phyloP scores from a whole-genome alignment of 2,797 vertebrate genomes.

The Coilia nasus region DNA sequence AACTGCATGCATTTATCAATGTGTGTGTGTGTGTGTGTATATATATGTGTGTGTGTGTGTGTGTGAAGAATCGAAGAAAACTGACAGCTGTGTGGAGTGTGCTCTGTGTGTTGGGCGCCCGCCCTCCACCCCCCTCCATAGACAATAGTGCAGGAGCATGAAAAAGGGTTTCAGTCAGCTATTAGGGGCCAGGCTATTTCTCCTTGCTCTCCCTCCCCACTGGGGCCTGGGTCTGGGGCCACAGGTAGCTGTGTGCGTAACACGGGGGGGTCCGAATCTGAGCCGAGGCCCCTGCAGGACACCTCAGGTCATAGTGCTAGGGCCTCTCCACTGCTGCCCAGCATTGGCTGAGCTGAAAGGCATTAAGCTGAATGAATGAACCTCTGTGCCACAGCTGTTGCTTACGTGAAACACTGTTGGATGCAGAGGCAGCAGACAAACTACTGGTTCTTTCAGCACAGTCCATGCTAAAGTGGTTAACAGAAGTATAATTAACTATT shows the following conservation, averaged over 20 bases:
- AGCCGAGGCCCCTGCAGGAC: not conserved
- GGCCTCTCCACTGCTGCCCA: not conserved
- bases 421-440: not conserved
- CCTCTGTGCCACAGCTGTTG: not conserved
- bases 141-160: slow-evolving; percentile 99
- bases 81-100: slow-evolving; percentile 30
- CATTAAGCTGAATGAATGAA: not conserved
- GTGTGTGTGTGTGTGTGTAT: not conserved
- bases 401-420: not conserved
- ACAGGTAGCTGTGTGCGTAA: not conserved
- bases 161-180: slow-evolving; percentile 61
- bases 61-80: not conserved
- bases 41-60: not conserved
- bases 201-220: slow-evolving; percentile 41
- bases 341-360: not conserved
- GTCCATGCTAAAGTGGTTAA: too few relatives aligned
- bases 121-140: slow-evolving; percentile 85
- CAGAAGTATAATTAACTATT: too few relatives aligned
- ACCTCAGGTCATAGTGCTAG: not conserved
- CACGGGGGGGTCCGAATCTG: not conserved
- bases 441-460: not conserved
- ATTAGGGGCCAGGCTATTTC: slow-evolving; percentile 67
- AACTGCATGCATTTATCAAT: not conserved
- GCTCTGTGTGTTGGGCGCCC: slow-evolving; percentile 59
- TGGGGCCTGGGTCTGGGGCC: not conserved